Conservation (phyloP, 2,888 invertebrate species). For the Rosalia funebris region DNA sequence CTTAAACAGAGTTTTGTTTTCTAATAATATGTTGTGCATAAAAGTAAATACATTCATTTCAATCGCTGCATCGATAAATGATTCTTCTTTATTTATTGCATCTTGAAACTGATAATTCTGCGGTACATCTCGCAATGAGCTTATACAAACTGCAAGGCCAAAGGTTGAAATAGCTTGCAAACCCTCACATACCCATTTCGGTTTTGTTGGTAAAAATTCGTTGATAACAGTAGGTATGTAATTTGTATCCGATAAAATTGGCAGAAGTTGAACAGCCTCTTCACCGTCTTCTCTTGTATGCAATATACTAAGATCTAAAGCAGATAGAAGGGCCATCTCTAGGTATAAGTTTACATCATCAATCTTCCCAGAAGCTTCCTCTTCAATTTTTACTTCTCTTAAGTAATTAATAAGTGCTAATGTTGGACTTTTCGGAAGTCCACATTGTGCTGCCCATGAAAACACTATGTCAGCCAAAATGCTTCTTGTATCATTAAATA, state of each 20-base stretch:
- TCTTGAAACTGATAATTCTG: slow-evolving; percentile 68
- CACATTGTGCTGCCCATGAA: slow-evolving; percentile 80
- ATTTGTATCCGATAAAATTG: slow-evolving; percentile 71
- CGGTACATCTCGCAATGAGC: slow-evolving; percentile 70
- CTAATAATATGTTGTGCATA: slow-evolving; percentile 77
- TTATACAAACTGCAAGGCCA: slow-evolving; percentile 76
- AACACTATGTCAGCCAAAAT: slow-evolving; percentile 79
- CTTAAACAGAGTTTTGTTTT: slow-evolving; percentile 74
- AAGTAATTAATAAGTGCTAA: slow-evolving; percentile 70
- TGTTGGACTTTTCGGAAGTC: slow-evolving; percentile 77
- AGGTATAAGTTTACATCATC: slow-evolving; percentile 83
- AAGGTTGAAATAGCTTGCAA: slow-evolving; percentile 72
- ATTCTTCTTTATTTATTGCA: slow-evolving; percentile 81
- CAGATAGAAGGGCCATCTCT: slow-evolving; percentile 84
- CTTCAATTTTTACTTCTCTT: slow-evolving; percentile 56
- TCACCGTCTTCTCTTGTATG: slow-evolving; percentile 81
- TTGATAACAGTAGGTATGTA: slow-evolving; percentile 68
- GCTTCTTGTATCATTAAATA: slow-evolving; percentile 80
- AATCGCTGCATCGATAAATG: slow-evolving; percentile 81
- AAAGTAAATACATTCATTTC: slow-evolving; percentile 84
- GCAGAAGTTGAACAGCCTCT: slow-evolving; percentile 74
- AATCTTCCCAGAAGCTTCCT: slow-evolving; percentile 76
- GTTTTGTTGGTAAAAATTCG: slow-evolving; percentile 65
- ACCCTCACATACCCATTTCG: slow-evolving; percentile 67
- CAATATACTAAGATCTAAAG: slow-evolving; percentile 83